A percentile compares a stretch with the other conserved stretches of the same genome.
These are phyloP conservation scores for Seira musarum DNA, from an alignment of 2,888 invertebrate genomes.

Conservation along the genomic window DNA sequence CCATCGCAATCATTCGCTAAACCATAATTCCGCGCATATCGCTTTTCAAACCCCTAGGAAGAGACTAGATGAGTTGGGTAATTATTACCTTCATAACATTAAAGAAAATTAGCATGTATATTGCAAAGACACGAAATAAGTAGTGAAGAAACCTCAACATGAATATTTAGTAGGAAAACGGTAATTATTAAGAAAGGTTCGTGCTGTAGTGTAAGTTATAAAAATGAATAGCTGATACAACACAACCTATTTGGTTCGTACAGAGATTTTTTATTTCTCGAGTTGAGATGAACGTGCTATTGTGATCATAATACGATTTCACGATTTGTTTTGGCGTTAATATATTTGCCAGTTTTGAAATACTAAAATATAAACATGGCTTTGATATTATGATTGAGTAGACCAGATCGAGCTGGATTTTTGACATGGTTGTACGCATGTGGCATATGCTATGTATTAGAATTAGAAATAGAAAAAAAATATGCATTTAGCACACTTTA, in stretches of 20 bases:
- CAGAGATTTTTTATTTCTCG: background rate
- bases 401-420: no score
- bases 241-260: background rate
- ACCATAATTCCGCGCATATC: background rate
- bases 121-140: conserved; percentile 47
- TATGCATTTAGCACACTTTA: no score
- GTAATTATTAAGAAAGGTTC: background rate
- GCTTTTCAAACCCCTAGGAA: background rate
- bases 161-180: background rate
- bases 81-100: conserved; percentile 32
- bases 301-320: background rate
- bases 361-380: no score
- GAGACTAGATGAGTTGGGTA: background rate
- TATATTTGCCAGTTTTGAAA: no score
- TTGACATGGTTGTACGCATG: no score
- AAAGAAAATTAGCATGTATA: conserved; percentile 47
- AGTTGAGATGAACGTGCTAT: background rate
- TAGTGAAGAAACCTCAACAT: conserved; percentile 3
- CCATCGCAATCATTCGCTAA: background rate
- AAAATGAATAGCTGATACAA: background rate
- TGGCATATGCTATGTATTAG: no score
- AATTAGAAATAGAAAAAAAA: no score
- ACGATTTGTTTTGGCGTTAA: background rate
- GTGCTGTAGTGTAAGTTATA: background rate
- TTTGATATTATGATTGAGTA: no score